A percentile compares a stretch with the other conserved stretches of the same genome.
These are phyloP conservation scores for Epicauta chinensis DNA, from an alignment of 1,140 invertebrate genomes.

Conservation along the genomic window DNA sequence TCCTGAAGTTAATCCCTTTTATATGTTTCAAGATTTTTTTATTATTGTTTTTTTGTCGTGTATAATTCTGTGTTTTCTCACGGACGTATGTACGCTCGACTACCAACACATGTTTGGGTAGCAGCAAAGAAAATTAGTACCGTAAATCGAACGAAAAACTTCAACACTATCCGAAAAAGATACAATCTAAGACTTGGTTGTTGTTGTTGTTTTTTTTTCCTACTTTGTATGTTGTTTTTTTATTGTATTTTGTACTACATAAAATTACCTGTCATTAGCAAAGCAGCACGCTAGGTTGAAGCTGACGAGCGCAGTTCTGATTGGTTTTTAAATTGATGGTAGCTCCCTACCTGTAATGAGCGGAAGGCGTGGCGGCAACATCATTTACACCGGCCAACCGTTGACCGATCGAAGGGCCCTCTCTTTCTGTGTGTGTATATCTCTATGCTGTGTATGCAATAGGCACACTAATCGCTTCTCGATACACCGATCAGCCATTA, in stretches of 20 bases:
- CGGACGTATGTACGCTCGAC: too few relatives aligned
- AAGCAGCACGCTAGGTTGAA: conserved; percentile 33
- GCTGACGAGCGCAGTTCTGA: conserved; percentile 28
- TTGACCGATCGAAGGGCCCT: conserved; percentile 28
- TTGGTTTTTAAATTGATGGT: conserved; percentile 42
- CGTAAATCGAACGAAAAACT: not conserved
- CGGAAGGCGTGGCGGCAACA: conserved; percentile 36
- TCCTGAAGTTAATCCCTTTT: too few relatives aligned
- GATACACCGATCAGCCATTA: conserved; percentile 36
- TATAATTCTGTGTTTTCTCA: too few relatives aligned
- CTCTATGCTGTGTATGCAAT: not conserved
- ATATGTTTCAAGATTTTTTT: too few relatives aligned
- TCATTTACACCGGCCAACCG: conserved; percentile 42
- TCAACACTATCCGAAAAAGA: conserved; percentile 7
- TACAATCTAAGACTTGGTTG: conserved; percentile 26
- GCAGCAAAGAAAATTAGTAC: not conserved
- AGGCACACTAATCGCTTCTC: conserved; percentile 39
- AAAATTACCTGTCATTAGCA: conserved; percentile 36
- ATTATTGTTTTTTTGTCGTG: too few relatives aligned
- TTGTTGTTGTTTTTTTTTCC: too few relatives aligned
- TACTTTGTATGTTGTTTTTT: too few relatives aligned
- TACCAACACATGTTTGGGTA: not conserved
- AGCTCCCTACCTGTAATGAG: conserved; percentile 38
- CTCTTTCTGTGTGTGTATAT: conserved; percentile 1
- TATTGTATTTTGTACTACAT: conserved; percentile 32